Conservation (phyloP, 1,140 invertebrate species). For the Gryllus bimaculatus region DNA sequence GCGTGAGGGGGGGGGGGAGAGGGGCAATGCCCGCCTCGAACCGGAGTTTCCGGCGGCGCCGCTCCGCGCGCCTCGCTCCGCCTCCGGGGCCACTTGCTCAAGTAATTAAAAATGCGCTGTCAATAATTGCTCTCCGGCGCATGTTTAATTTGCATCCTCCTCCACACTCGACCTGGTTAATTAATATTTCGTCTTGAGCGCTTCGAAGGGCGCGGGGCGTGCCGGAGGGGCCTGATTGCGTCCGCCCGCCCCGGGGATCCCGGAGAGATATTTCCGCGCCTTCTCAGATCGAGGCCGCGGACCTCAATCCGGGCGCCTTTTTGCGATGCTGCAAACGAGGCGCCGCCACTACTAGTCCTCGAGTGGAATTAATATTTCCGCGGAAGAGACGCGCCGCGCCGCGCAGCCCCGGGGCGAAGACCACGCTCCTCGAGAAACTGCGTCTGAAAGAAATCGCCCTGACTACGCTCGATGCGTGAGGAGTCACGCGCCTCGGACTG, state of each 20-base stretch:
- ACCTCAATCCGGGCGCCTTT: neutral
- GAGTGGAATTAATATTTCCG: neutral
- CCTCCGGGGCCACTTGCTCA: neutral
- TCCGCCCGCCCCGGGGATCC: neutral
- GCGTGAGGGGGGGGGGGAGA: no score
- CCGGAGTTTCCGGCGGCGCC: no score
- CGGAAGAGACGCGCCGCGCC: neutral
- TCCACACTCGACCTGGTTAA: slow-evolving; percentile 3
- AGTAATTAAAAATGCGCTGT: slow-evolving; percentile 4
- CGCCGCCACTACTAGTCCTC: neutral
- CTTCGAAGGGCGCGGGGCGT: no score
- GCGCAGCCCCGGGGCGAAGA: no score
- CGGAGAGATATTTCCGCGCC: neutral
- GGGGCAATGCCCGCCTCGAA: no score
- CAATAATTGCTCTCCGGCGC: neutral
- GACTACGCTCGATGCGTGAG: no score
- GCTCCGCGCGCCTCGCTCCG: neutral
- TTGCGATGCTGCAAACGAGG: neutral
- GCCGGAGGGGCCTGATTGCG: neutral
- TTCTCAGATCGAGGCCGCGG: neutral
- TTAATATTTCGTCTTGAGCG: slow-evolving; percentile 1
- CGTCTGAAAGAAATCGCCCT: no score
- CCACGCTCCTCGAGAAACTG: no score
- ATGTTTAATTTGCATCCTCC: neutral
- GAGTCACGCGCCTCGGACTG: no score